A percentile compares a stretch with the other conserved stretches of the same genome.
Evolutionary conservation across 1,140 invertebrate genomes (phyloP).

Genomic region (Rhopalosiphum padi): DNA sequence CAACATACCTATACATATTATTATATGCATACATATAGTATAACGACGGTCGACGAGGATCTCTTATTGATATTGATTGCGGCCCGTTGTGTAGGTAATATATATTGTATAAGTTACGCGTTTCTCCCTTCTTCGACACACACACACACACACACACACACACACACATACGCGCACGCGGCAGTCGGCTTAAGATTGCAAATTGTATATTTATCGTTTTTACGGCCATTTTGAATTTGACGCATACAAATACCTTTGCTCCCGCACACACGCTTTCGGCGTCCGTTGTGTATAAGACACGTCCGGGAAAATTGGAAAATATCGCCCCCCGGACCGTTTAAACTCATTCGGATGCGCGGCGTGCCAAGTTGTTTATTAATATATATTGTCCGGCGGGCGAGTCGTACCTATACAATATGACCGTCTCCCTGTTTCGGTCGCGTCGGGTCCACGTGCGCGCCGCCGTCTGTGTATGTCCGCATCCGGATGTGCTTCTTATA

Average conservation of each 20-base stretch:
- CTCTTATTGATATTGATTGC: slow-evolving; percentile 20
- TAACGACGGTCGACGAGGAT: neutral
- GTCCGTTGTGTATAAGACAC: neutral
- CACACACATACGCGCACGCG: no score
- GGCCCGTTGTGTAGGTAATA: neutral
- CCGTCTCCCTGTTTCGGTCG: neutral
- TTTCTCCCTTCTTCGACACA: neutral
- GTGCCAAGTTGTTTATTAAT: slow-evolving; percentile 55
- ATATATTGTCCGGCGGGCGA: slow-evolving; percentile 9
- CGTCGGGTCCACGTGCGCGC: no score
- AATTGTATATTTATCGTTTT: slow-evolving; percentile 47
- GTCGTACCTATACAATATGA: neutral
- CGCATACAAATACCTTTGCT: neutral
- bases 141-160: neutral
- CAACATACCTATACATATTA: neutral
- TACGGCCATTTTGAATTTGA: slow-evolving; percentile 29
- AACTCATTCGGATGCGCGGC: slow-evolving; percentile 48
- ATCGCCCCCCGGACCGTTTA: slow-evolving; percentile 26
- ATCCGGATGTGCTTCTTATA: neutral
- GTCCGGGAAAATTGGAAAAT: slow-evolving; percentile 52
- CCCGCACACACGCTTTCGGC: no score
- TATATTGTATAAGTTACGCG: neutral
- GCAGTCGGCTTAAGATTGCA: neutral
- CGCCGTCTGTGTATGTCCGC: neutral
- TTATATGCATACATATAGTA: neutral